A percentile compares a stretch with the other conserved stretches of the same genome.
These are phyloP conservation scores for Morbakka virulenta DNA, from an alignment of 30 jellyfish, hydroid and myxozoan genomes.

Conservation along the genomic window DNA sequence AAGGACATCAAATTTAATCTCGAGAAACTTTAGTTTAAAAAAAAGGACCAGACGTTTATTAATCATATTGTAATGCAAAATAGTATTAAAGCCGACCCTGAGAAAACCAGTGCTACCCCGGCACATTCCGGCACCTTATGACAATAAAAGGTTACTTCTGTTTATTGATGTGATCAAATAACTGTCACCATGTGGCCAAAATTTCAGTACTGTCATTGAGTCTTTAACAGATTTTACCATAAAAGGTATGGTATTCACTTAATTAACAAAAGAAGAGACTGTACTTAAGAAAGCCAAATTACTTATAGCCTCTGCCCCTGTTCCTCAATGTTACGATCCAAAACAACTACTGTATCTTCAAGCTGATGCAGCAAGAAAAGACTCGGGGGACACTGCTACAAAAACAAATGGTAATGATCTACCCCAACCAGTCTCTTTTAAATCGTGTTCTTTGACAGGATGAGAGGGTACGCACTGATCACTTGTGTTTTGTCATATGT, in stretches of 20 bases:
- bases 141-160: background rate
- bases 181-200: background rate
- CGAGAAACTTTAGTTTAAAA: no score
- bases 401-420: no score
- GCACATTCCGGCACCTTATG: background rate
- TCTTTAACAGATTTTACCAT: background rate
- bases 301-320: background rate
- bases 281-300: background rate
- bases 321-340: background rate
- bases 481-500: background rate
- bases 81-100: background rate
- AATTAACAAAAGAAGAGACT: background rate
- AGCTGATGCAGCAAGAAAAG: no score
- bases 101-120: background rate
- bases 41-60: background rate
- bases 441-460: no score
- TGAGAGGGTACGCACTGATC: background rate
- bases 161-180: background rate
- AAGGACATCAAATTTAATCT: no score
- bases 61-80: background rate
- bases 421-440: no score
- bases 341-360: background rate
- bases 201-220: background rate
- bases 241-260: background rate
- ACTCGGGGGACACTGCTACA: no score